Base-by-base conservation (phyloP, 2,113 vertebrate species). In the Camelus dromedarius region DNA sequence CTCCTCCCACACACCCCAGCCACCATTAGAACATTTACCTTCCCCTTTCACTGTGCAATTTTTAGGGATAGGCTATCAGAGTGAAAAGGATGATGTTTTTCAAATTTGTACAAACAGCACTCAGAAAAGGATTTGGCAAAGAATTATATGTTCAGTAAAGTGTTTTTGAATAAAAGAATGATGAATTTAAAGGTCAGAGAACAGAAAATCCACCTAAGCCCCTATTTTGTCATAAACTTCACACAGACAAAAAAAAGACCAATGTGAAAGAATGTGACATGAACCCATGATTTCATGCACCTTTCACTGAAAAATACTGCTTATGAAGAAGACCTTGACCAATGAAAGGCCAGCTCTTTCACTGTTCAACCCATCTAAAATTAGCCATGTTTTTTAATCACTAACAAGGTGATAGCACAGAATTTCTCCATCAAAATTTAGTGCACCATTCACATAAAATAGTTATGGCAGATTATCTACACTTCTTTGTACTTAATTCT, bases 231-330 rank as follows among this genome's bases (percentile, higher is more conserved):
- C 64, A 73, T 72, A 54, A 85, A 89, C 6, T 85, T 58, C 56
- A 66, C 6, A 6, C 12, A 77, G 38, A 84, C 42, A 5, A 52
- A 91, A n/a, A n/a, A 24, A 80, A 62, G 60, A 9, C 30, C 32
- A 79, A 20, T 3, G 22, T 58, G 6, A 81, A 85, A 95, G 3
- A 76, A 73, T 52, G 16, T 26, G 26, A 76, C 11, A 66, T 13
- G 14, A 14, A 26, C 16, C 92, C 38, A 67, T 2, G 4, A 91
- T 69, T 91, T 87, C 26, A 56, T 64, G 66, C 94, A 22, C 5
- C 64, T 83, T 79, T 87, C 48, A 50, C 20, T n/a, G 13, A 95
- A 64, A 89, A 94, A 50, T 54, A 79, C 12, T 75, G 86, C 46
- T 42, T 58, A 24, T 48, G 38, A 93, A 54, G 38, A 93, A 54